Evolutionary conservation across 2,113 vertebrate genomes (phyloP), one percentile per base, ranked within the genome.

Genomic region (Myotis davidii): DNA sequence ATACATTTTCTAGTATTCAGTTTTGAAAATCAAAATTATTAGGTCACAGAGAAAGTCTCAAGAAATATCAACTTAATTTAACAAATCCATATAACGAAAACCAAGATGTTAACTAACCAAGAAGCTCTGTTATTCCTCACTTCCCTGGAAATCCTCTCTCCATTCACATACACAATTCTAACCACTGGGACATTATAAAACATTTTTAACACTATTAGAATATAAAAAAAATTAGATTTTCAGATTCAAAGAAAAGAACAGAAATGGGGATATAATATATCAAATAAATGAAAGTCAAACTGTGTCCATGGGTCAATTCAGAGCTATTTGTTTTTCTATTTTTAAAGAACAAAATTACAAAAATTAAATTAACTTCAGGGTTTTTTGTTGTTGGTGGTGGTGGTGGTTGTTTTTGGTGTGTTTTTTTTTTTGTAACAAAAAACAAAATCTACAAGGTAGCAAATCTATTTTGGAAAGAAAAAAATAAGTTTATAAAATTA

Each of bases 341-440:
- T 91, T 59, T 48, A 85, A 64, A 85, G 4, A 70, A 27, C 3
- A 90, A 92, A 78, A 21, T 54, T 90, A 65, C 2, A 17, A 76
- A 79, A 54, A 27, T 90, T 72, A 88, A 97, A 92, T 69, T 91
- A 89, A 92, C 32, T 1, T 56, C 54, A 56, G 54, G 5, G 77
- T 23, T 90, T 54, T 56, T 23, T 37, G 65, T 59, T 73, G 50
- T 50, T 50, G 50, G 27, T 1, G 8, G 88, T 73, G 50, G 16
- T 50, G 50, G 27, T 1, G 8, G 88, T 23, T 52, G 73, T 59
- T 67, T 92, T 90, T 59, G 6, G 18, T 56, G 54, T 54, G 52
- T 54, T 54, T 54, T 25, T 23, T 50, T 78, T 61, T 67, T 93
- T 88, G 48, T 76, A 84, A 73, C 7, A 78, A 95, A 86, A 79